Conservation (phyloP, 64 coral and sea anemone species). For the Astreopora myriophthalma region DNA sequence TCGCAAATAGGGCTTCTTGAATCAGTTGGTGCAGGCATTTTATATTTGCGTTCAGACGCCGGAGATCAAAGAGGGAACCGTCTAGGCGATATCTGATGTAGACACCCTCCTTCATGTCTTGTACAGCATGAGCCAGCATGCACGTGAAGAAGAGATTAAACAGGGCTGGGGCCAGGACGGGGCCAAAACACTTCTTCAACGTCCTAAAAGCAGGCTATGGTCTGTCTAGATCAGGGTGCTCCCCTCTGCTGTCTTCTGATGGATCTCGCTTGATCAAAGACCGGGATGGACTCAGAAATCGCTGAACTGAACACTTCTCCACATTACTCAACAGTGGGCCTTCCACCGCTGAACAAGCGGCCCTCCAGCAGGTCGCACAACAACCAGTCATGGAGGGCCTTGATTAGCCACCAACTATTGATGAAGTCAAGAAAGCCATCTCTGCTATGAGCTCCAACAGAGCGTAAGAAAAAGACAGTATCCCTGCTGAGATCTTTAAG, state of each 20-base stretch:
- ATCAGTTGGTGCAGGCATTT: background rate
- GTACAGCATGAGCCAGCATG: background rate
- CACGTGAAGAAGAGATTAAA: conserved; percentile 1
- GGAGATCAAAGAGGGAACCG: background rate
- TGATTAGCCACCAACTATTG: background rate
- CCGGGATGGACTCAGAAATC: conserved; percentile 20
- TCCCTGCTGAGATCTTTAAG: conserved; percentile 49
- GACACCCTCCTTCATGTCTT: background rate
- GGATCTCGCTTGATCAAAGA: conserved; percentile 49
- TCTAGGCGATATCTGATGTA: conserved; percentile 4
- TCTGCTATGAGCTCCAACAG: conserved; percentile 10
- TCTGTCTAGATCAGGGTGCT: background rate
- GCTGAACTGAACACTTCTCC: conserved; percentile 28
- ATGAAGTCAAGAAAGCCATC: conserved; percentile 73
- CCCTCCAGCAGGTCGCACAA: background rate
- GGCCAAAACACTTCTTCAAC: conserved; percentile 48
- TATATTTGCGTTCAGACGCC: background rate
- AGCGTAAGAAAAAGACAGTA: conserved; percentile 54
- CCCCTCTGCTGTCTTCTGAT: conserved; percentile 41
- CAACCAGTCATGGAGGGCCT: background rate
- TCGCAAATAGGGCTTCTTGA: conserved; percentile 3
- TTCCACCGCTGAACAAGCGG: background rate
- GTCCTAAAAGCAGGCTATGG: background rate
- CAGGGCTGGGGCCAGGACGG: background rate
- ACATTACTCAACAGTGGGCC: background rate